Conservation (phyloP, 1,140 invertebrate species). For the Philotrypesis tridentata region DNA sequence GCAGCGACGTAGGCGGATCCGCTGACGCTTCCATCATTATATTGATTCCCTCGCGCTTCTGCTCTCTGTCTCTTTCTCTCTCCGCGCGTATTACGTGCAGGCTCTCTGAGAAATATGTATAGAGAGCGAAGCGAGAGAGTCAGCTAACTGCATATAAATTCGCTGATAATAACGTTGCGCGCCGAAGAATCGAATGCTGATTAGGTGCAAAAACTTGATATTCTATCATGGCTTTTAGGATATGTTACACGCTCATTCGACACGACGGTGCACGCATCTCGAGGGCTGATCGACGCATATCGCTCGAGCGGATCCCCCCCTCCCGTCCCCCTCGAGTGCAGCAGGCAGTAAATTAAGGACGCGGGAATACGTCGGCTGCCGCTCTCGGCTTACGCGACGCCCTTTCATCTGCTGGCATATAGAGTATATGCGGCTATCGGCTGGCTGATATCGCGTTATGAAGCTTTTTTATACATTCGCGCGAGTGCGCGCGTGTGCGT, state of each 20-base stretch:
- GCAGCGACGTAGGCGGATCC: not conserved
- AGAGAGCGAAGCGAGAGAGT: not conserved
- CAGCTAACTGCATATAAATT: constrained; percentile 17
- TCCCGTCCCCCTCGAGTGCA: no score
- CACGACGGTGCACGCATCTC: not conserved
- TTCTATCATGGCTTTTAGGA: not conserved
- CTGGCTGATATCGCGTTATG: not conserved
- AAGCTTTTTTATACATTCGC: not conserved
- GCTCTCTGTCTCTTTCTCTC: not conserved
- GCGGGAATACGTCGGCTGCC: not conserved
- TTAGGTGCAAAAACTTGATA: not conserved
- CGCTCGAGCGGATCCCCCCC: no score
- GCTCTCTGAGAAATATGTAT: not conserved
- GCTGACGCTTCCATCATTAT: constrained; percentile 14
- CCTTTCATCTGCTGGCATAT: not conserved
- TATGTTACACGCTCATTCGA: not conserved
- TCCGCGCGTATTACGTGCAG: no score
- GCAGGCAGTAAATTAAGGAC: not conserved
- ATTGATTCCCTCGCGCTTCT: not conserved
- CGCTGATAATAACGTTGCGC: not conserved
- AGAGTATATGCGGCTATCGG: no score
- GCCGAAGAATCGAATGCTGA: not conserved
- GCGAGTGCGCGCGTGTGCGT: no score
- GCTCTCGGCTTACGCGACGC: no score
- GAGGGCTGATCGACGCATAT: not conserved